phyloP scores from a whole-genome alignment of 2,888 invertebrate species.

The Amiota communis region DNA sequence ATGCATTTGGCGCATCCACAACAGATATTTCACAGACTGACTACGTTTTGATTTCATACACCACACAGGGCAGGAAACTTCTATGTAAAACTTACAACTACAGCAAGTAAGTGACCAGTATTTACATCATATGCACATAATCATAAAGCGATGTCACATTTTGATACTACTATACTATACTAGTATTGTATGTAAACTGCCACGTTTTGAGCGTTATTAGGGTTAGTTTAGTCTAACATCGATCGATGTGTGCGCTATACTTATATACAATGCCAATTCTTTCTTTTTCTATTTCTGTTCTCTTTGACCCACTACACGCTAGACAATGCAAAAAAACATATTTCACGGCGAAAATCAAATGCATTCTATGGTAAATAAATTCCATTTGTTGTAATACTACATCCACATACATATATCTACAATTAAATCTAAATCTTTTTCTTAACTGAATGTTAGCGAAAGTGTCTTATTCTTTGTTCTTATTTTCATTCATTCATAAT shows the following conservation, averaged over 20 bases:
- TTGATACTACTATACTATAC: slow-evolving; percentile 4
- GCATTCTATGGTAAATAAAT: slow-evolving; percentile 69
- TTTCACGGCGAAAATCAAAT: slow-evolving; percentile 71
- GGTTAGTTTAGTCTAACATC: neutral
- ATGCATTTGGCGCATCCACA: no score
- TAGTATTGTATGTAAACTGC: neutral
- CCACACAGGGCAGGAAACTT: slow-evolving; percentile 53
- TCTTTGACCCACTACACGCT: slow-evolving; percentile 38
- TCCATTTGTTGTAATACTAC: no score
- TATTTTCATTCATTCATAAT: no score
- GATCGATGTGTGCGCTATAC: neutral
- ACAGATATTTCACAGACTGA: slow-evolving; percentile 57
- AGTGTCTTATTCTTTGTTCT: neutral
- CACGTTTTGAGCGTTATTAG: neutral
- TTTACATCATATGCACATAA: no score
- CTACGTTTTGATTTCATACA: slow-evolving; percentile 65
- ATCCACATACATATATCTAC: no score
- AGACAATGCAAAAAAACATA: slow-evolving; percentile 71
- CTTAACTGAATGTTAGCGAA: slow-evolving; percentile 39
- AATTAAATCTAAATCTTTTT: neutral
- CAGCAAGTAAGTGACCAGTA: slow-evolving; percentile 60
- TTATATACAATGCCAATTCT: slow-evolving; percentile 42
- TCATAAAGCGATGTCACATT: neutral
- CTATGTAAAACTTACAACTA: slow-evolving; percentile 65
- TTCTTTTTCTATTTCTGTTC: slow-evolving; percentile 53